phyloP scores from a whole-genome alignment of 2,888 invertebrate genomes.

The Cenopis cana region DNA sequence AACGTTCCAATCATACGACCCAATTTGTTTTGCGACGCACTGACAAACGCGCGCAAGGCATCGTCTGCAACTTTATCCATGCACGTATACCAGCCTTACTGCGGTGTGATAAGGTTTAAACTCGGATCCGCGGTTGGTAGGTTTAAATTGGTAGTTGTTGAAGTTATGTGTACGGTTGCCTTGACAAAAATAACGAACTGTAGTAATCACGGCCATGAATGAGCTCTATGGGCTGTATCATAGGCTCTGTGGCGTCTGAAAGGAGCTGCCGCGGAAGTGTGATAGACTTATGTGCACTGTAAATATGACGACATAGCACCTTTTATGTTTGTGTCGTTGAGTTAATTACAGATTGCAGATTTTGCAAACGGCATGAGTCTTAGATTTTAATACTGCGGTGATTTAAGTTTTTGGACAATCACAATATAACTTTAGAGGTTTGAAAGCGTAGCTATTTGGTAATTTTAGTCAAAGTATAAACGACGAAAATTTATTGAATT shows the following conservation, averaged over 20 bases:
- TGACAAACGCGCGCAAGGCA: slow-evolving; percentile 34
- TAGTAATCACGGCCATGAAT: slow-evolving; percentile 76
- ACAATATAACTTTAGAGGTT: not conserved
- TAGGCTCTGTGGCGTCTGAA: slow-evolving; percentile 77
- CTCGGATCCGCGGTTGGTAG: slow-evolving; percentile 43
- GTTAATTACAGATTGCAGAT: slow-evolving; percentile 72
- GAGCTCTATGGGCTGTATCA: slow-evolving; percentile 73
- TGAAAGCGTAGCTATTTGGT: not conserved
- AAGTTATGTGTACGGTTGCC: slow-evolving; percentile 78
- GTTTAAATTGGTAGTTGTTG: not conserved
- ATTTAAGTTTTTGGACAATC: not conserved
- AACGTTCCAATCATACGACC: not conserved
- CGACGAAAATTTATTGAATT: no score
- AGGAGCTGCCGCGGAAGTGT: slow-evolving; percentile 54
- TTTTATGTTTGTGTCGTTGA: slow-evolving; percentile 49
- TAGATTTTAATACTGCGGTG: slow-evolving; percentile 40
- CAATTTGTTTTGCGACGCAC: slow-evolving; percentile 25
- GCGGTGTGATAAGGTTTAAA: slow-evolving; percentile 47
- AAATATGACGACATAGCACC: slow-evolving; percentile 6
- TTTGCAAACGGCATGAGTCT: slow-evolving; percentile 59
- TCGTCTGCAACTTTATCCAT: slow-evolving; percentile 12
- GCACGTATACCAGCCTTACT: slow-evolving; percentile 10
- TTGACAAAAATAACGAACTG: slow-evolving; percentile 84
- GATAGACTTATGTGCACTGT: not conserved
- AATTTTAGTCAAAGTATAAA: not conserved